Percentiles rank a stretch among this genome's conserved stretches.
Evolutionary conservation across 2,797 vertebrate species (phyloP).

Genomic region (Columba guinea): DNA sequence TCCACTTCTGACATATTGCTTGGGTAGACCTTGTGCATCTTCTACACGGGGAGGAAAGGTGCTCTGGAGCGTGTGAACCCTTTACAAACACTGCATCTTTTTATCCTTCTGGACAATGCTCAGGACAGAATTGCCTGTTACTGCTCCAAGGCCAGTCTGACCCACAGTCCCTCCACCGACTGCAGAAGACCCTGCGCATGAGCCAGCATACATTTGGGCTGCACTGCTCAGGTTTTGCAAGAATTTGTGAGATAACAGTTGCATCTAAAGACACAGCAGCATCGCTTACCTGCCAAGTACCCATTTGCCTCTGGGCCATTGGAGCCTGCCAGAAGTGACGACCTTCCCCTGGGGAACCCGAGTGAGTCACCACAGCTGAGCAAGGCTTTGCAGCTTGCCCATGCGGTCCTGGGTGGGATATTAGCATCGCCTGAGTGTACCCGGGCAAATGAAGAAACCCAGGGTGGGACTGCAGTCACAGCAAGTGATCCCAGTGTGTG

Average conservation of each 20-base stretch:
- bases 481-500: fast-evolving
- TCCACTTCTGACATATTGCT: neutral
- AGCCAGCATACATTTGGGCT: neutral
- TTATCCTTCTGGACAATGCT: neutral
- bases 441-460: neutral
- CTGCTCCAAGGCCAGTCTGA: neutral
- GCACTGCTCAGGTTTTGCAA: neutral
- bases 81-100: neutral
- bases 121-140: neutral
- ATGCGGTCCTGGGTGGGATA: neutral
- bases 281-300: neutral
- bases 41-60: neutral
- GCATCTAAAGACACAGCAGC: neutral
- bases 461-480: neutral
- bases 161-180: neutral
- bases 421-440: neutral
- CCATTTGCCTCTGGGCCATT: neutral
- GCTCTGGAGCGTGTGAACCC: fast-evolving
- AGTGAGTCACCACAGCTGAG: neutral
- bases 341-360: neutral
- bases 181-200: fast-evolving
- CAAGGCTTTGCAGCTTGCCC: neutral
- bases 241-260: neutral
- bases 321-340: neutral
- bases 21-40: neutral